Percentiles rank a stretch among this genome's conserved stretches.
Conservation (phyloP, 2,797 vertebrate genomes). For the Carduelis carduelis region DNA sequence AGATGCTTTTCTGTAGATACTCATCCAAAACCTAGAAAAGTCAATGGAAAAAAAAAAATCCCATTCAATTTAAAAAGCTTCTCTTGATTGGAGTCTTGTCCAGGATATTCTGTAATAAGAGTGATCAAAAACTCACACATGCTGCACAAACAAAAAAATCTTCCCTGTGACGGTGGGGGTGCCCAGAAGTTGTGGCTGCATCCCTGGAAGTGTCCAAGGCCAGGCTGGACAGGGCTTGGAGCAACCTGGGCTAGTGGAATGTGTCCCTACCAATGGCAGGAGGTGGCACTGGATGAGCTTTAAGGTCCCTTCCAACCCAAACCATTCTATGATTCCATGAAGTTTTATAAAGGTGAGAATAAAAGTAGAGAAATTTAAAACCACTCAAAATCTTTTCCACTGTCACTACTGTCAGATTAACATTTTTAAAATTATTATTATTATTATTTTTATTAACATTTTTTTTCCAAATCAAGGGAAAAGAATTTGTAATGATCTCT, state of each 20-base stretch:
- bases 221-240: accelerated
- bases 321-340: background rate
- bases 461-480: background rate
- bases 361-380: background rate
- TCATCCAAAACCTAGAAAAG: constrained; percentile 12
- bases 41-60: background rate
- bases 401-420: background rate
- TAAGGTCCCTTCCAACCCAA: background rate
- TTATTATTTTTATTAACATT: background rate
- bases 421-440: background rate
- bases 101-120: background rate
- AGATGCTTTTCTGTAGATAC: background rate
- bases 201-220: accelerated
- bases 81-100: background rate
- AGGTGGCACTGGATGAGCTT: background rate
- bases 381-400: background rate
- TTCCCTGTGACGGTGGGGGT: background rate
- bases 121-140: background rate
- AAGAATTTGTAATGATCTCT: constrained; percentile 5
- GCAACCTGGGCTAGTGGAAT: accelerated
- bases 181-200: background rate
- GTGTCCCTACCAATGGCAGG: background rate
- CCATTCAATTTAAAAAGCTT: background rate
- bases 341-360: background rate
- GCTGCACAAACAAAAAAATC: background rate